These are phyloP conservation scores for Coendou prehensilis DNA, from an alignment of 2,797 vertebrate species.

Conservation along the genomic window DNA sequence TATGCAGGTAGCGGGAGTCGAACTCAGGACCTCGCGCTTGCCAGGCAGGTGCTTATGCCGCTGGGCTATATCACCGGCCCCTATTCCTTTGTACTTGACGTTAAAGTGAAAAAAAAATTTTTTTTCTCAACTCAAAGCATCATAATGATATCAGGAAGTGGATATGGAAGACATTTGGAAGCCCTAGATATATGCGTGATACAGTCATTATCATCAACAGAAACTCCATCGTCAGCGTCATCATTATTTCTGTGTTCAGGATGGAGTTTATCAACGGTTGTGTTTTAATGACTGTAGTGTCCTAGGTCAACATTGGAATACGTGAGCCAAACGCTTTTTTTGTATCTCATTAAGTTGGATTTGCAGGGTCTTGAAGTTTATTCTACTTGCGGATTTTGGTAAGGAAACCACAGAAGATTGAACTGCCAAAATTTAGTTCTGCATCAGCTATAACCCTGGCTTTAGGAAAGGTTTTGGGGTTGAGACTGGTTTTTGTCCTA, in stretches of 20 bases:
- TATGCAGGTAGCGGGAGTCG: too few species aligned
- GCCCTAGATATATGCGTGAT: neutral
- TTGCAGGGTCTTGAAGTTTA: slow-evolving; percentile 61
- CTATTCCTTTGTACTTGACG: slow-evolving; percentile 27
- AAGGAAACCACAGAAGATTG: slow-evolving; percentile 30
- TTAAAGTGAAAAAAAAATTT: neutral
- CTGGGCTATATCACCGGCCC: too few species aligned
- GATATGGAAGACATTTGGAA: neutral
- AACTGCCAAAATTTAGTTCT: neutral
- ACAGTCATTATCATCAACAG: fast-evolving
- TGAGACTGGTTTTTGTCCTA: neutral
- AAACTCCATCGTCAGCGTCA: neutral
- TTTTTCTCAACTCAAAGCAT: slow-evolving; percentile 6
- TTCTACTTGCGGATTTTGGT: slow-evolving; percentile 59
- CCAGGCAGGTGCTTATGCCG: too few species aligned
- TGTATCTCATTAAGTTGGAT: slow-evolving; percentile 43
- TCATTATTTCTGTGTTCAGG: neutral
- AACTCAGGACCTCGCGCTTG: too few species aligned
- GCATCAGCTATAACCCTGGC: neutral
- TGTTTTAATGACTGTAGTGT: neutral
- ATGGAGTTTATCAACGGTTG: neutral
- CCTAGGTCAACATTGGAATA: neutral
- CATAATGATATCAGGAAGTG: neutral
- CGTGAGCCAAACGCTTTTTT: neutral
- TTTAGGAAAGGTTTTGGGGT: slow-evolving; percentile 25